Conservation (phyloP, 2,888 invertebrate species). For the Amaurobius ferox region DNA sequence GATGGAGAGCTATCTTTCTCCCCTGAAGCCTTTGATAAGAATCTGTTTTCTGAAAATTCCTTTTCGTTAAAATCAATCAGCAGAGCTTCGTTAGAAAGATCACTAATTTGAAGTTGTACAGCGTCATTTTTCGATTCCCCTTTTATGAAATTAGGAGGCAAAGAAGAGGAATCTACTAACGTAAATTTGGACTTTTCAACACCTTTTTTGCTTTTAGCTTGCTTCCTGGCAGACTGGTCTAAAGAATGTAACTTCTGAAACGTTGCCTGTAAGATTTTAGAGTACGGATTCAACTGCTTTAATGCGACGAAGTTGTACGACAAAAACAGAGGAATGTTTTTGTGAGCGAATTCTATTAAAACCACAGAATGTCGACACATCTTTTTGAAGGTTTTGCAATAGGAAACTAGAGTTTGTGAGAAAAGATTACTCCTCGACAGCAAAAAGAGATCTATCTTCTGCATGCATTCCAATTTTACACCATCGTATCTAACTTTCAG, state of each 20-base stretch:
- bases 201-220: not conserved
- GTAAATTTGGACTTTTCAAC: not conserved
- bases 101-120: not conserved
- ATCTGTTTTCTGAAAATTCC: not conserved
- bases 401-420: constrained; percentile 38
- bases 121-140: not conserved
- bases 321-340: constrained; percentile 20
- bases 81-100: not conserved
- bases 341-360: not conserved
- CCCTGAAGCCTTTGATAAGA: not conserved
- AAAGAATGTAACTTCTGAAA: not conserved
- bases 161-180: not conserved
- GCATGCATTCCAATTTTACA: constrained; percentile 40
- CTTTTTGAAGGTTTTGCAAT: constrained; percentile 25
- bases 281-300: constrained; percentile 42
- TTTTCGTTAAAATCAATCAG: not conserved
- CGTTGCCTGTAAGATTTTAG: not conserved
- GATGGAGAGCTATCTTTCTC: not conserved
- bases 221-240: not conserved
- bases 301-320: constrained; percentile 36
- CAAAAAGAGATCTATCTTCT: constrained; percentile 57
- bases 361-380: constrained; percentile 6
- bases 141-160: not conserved
- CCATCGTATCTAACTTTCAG: constrained; percentile 36
- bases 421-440: constrained; percentile 54